These are phyloP conservation scores for Micrastur ruficollis DNA, from an alignment of 2,797 vertebrate species.

Conservation along the genomic window DNA sequence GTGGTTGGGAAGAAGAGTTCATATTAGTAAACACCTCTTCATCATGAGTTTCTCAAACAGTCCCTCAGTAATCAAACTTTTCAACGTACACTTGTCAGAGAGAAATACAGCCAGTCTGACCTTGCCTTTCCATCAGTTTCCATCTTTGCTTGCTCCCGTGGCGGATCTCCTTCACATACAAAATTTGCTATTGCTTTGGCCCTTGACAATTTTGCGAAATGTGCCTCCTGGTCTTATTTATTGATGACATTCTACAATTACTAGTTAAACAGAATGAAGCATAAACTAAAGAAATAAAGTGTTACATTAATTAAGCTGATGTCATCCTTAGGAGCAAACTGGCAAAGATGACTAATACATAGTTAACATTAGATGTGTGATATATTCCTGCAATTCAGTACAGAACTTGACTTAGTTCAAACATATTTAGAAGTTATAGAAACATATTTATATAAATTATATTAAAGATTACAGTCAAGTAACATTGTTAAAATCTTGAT, in stretches of 20 bases:
- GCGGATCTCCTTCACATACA: not conserved
- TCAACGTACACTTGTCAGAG: not conserved
- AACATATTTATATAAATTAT: not conserved
- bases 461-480: not conserved
- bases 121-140: not conserved
- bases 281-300: not conserved
- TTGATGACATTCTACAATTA: not conserved
- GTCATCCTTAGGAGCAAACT: not conserved
- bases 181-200: not conserved
- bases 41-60: not conserved
- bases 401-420: not conserved
- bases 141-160: not conserved
- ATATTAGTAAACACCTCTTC: not conserved
- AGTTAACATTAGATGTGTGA: not conserved
- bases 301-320: not conserved
- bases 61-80: not conserved
- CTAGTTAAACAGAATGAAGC: not conserved
- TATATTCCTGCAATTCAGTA: not conserved
- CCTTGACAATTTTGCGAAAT: not conserved
- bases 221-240: not conserved
- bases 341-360: not conserved
- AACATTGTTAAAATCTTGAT: not conserved
- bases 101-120: not conserved
- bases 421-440: not conserved
- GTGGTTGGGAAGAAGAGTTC: not conserved